Evolutionary conservation across 2,888 invertebrate genomes (phyloP), one percentile per base, ranked within the genome.

Genomic region (Junonia oenone): DNA sequence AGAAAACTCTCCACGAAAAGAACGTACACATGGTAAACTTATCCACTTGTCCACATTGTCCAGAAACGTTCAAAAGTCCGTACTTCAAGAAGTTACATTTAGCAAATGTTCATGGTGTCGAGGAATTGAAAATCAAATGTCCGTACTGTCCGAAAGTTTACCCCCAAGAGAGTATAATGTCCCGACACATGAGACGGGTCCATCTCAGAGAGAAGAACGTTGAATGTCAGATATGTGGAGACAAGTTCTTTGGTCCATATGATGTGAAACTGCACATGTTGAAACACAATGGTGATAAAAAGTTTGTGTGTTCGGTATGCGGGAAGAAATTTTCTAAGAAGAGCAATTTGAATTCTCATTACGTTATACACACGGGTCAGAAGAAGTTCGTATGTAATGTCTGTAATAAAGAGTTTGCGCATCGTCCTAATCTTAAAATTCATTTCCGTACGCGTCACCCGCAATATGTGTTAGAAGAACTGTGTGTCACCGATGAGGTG

Each of bases 281-380:
- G 4, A 90, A 87, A 45, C 93, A 92, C 61, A 90, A 88, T 33
- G 91, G 91, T 0, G 91, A 92, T 11, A 91, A 90, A 46, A 88
- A 88, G 14, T 92, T 91, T 56, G 81, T 92, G 0, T 93, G 93
- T 62, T 83, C 91, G 0, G 80, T 91, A 0, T 93, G 93, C 62
- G 91, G 92, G 0, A 92, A 91, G 65, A 92, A 91, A 64, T 91
- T 93, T 64, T 85, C 92, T 0, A 92, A 92, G 40, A 91, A 92
- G 61, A 92, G 92, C 57, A 92, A 93, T 61, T 69, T 94, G 57
- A 92, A 91, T 40, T 85, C 91, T 0, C 94, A 94, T 65, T 74
- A 86, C 0, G 79, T 90, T 1, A 81, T 92, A n/a, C 94, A 94
- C 68, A 86, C 90, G 0, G 87, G 91, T 6, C 89, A 90, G 14